Evolutionary conservation across 2,888 invertebrate genomes (phyloP).

Genomic region (Diachrysia chrysitis): DNA sequence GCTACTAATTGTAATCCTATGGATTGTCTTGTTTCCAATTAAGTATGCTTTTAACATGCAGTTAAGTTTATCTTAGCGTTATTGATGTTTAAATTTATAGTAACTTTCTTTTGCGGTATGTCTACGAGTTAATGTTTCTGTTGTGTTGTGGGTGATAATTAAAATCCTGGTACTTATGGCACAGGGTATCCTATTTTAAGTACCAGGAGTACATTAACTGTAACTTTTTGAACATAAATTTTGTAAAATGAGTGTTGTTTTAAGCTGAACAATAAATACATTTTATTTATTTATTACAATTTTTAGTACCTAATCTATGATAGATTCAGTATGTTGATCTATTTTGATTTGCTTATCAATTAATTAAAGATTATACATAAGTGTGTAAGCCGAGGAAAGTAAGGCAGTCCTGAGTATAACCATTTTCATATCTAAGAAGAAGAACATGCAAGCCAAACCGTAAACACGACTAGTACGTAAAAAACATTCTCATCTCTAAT

Average conservation of each 20-base stretch:
- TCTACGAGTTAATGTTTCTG: not conserved
- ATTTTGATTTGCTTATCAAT: too few species aligned
- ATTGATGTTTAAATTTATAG: not conserved
- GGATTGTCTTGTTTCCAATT: conserved; percentile 34
- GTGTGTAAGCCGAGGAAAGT: not conserved
- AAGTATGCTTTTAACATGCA: conserved; percentile 13
- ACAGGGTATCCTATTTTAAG: too few species aligned
- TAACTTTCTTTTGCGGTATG: not conserved
- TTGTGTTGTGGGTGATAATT: too few species aligned
- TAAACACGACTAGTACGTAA: not conserved
- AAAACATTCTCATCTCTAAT: conserved; percentile 9
- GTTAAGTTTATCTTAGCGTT: not conserved
- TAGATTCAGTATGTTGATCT: too few species aligned
- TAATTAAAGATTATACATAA: too few species aligned
- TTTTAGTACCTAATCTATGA: too few species aligned
- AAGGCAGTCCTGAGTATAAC: not conserved
- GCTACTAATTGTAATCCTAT: conserved; percentile 39
- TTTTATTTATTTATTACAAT: too few species aligned
- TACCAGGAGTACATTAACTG: too few species aligned
- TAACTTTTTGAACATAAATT: too few species aligned
- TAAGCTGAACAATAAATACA: too few species aligned
- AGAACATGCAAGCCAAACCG: not conserved
- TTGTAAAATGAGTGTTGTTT: too few species aligned
- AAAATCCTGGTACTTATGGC: too few species aligned
- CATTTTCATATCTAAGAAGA: not conserved